Conservation (phyloP, 2,113 vertebrate species). For the Cyphomyrus discorhynchus region DNA sequence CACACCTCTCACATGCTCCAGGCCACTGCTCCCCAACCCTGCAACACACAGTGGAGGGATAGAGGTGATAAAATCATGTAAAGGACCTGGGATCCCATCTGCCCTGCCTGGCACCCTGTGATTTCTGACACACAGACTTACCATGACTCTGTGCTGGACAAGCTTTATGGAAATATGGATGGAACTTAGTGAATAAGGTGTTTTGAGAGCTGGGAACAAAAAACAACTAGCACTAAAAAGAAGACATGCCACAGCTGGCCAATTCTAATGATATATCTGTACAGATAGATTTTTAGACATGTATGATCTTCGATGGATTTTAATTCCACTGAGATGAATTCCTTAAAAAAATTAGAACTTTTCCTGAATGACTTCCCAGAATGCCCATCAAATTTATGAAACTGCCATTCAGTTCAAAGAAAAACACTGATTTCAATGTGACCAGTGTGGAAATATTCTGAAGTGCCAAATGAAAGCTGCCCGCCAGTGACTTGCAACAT, state of each 20-base stretch:
- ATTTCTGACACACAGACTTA: background rate
- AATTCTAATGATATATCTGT: background rate
- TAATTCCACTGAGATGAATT: background rate
- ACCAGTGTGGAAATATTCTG: background rate
- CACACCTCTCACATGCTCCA: slow-evolving; percentile 30
- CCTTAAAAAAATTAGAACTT: background rate
- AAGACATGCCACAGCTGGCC: background rate
- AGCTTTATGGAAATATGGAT: background rate
- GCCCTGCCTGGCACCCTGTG: background rate
- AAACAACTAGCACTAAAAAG: background rate
- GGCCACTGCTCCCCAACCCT: slow-evolving; percentile 22
- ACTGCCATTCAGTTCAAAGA: background rate
- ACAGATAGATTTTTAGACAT: background rate
- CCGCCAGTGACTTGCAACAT: background rate
- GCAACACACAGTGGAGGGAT: background rate
- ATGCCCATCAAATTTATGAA: background rate
- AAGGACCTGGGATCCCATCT: background rate
- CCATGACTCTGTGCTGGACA: background rate
- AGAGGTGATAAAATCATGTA: background rate
- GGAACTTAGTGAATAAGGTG: background rate
- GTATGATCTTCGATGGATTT: background rate
- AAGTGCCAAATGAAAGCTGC: background rate
- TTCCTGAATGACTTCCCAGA: background rate
- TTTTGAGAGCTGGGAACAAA: background rate
- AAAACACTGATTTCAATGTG: background rate